Conservation (phyloP, 2,113 vertebrate species). For the Pelvicachromis taeniatus region DNA sequence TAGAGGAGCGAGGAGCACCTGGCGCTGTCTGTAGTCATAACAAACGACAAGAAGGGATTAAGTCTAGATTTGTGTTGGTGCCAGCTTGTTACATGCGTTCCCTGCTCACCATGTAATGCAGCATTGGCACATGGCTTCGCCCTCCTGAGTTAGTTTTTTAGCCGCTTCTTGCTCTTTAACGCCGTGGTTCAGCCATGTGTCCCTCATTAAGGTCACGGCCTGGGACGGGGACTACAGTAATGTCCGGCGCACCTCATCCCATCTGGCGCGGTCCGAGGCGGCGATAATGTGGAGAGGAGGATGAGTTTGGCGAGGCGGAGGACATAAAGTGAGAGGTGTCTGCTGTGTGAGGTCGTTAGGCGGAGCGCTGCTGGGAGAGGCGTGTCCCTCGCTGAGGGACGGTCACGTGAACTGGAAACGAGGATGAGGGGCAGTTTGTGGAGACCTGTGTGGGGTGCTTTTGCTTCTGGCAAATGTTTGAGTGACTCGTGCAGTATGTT, state of each 20-base stretch:
- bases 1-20: constrained; percentile 59
- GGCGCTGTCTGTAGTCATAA: constrained; percentile 67
- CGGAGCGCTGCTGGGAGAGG: constrained; percentile 31
- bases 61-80: constrained; percentile 60
- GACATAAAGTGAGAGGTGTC: constrained; percentile 33
- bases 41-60: constrained; percentile 65
- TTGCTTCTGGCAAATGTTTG: not conserved
- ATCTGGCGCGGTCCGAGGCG: constrained; percentile 43
- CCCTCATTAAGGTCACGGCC: constrained; percentile 57
- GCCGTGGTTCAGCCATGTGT: constrained; percentile 40
- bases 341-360: constrained; percentile 55
- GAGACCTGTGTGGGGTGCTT: not conserved
- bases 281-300: constrained; percentile 40
- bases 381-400: constrained; percentile 13
- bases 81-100: constrained; percentile 57
- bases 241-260: constrained; percentile 49
- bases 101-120: constrained; percentile 33
- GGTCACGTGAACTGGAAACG: not conserved
- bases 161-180: constrained; percentile 31
- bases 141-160: not conserved
- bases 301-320: constrained; percentile 48
- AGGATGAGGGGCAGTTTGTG: not conserved
- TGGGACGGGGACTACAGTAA: constrained; percentile 26
- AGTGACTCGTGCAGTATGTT: not conserved
- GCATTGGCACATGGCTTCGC: not conserved